Conservation (phyloP, 1,140 invertebrate genomes). For the Platyura marginata region DNA sequence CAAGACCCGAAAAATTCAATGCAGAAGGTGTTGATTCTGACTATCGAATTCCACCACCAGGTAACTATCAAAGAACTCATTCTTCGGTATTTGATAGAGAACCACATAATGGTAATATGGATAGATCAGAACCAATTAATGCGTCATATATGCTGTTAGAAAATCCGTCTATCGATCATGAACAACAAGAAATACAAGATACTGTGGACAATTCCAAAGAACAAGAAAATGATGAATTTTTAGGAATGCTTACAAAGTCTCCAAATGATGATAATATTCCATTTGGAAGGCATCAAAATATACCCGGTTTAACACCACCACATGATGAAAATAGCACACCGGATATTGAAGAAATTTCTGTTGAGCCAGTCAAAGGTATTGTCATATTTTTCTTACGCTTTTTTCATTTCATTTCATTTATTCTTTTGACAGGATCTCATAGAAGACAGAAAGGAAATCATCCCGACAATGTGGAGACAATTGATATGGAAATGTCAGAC, state of each 20-base stretch:
- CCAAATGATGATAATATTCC: too few relatives aligned
- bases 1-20: too few relatives aligned
- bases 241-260: too few relatives aligned
- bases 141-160: too few relatives aligned
- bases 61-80: too few relatives aligned
- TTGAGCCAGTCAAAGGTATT: not conserved
- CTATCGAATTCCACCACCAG: not conserved
- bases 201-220: not conserved
- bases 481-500: slow-evolving; percentile 56
- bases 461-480: slow-evolving; percentile 38
- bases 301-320: not conserved
- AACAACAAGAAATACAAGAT: too few relatives aligned
- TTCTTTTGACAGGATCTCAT: not conserved
- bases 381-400: not conserved
- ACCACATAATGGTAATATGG: too few relatives aligned
- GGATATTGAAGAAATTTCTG: not conserved
- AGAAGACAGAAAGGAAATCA: slow-evolving; percentile 9
- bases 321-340: not conserved
- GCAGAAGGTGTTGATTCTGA: not conserved
- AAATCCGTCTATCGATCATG: too few relatives aligned
- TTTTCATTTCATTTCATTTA: not conserved
- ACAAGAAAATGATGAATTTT: too few relatives aligned
- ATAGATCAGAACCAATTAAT: too few relatives aligned
- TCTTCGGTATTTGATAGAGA: too few relatives aligned
- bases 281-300: not conserved